Evolutionary conservation across 2,797 vertebrate genomes (phyloP), one percentile per base, ranked within the genome.

Genomic region (Typhlichthys subterraneus): DNA sequence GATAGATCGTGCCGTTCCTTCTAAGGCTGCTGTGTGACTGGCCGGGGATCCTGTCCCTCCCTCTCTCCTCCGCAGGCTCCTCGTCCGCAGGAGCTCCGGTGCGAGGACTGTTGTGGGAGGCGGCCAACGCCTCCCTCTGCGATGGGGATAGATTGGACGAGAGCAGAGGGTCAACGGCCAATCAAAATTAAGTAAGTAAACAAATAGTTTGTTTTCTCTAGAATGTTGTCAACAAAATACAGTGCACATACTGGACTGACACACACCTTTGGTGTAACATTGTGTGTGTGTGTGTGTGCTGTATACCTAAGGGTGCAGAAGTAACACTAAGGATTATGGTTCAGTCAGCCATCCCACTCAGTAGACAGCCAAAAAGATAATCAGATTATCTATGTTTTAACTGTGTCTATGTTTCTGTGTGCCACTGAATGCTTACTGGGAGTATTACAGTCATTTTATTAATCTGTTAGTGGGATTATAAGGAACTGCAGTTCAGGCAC

Each of bases 331-430:
- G 81, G 85, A 89, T 85, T 84, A 88, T 70, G 85, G 85, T 89
- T 87, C 85, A 83, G 83, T 87, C 89, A 84, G 84, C 88, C 80
- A 63, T 77, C 73, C 81, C 70, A 80, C 78, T 89, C 85, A 92
- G 91, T 90, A 91, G 85, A 87, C 83, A 73, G 84, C 79, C 89
- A 87, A 86, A 86, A 82, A 80, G 71, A 81, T 93, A 92, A 94
- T 92, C 85, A 89, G 90, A 92, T 93, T 94, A 93, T 80, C 70
- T 73, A 81, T 90, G 87, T 88, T 88, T 91, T 91, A 89, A 87
- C 86, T 77, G 86, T 90, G 92, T 94, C 90, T 92, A 90, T 82
- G 84, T 87, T 82, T 88, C 70, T 79, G 56, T 72, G 68, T 61
- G 70, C 75, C 59, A 65, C 56, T 72, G 10, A 72, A 66, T 49